phyloP scores from a whole-genome alignment of 2,888 invertebrate genomes.

The Dryobotodes eremita region DNA sequence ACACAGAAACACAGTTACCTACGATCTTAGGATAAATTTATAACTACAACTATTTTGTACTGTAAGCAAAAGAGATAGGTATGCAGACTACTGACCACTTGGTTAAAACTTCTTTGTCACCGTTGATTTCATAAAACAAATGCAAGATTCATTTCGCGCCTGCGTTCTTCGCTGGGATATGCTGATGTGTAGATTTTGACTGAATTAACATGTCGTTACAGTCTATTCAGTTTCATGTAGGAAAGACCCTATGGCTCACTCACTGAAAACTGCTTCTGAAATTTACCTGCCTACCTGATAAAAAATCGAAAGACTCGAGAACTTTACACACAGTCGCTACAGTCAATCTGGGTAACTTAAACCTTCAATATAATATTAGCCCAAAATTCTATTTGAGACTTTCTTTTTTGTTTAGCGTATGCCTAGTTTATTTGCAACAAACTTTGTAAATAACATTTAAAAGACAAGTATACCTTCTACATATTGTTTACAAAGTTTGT shows the following conservation, averaged over 20 bases:
- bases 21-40: conserved; percentile 34
- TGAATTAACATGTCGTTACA: background rate
- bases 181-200: background rate
- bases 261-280: too few species aligned
- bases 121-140: background rate
- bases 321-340: background rate
- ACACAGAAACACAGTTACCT: conserved; percentile 66
- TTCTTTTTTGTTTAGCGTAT: too few species aligned
- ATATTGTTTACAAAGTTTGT: too few species aligned
- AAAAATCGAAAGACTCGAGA: background rate
- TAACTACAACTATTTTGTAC: conserved; percentile 7
- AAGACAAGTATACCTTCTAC: too few species aligned
- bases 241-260: too few species aligned
- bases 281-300: too few species aligned
- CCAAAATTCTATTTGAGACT: too few species aligned
- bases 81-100: background rate
- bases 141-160: background rate
- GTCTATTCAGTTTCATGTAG: background rate
- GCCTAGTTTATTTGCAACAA: too few species aligned
- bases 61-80: background rate
- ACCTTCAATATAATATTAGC: too few species aligned
- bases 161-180: too few species aligned
- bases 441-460: too few species aligned
- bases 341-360: too few species aligned
- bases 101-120: background rate